Evolutionary conservation across 2,888 invertebrate genomes (phyloP).

Genomic region (Bellardia bayeri): DNA sequence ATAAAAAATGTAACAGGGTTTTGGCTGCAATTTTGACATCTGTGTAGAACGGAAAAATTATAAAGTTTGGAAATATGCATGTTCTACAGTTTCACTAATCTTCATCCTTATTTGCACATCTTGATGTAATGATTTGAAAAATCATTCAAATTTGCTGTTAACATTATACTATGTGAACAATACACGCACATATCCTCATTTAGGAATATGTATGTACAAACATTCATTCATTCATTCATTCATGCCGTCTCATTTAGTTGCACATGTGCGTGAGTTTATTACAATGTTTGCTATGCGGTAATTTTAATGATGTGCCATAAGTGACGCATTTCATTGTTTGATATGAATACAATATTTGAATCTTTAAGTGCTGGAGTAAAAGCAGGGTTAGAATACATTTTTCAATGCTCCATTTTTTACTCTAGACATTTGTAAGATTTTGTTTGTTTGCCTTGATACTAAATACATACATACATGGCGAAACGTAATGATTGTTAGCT

Average conservation of each 20-base stretch:
- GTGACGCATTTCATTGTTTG: conserved; percentile 73
- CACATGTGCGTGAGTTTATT: conserved; percentile 72
- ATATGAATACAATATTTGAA: conserved; percentile 52
- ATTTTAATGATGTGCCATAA: conserved; percentile 76
- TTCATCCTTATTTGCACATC: conserved; percentile 7
- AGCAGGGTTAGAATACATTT: conserved; percentile 18
- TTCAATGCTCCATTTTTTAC: conserved; percentile 40
- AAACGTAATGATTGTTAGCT: conserved; percentile 30
- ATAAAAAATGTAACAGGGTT: too few species aligned
- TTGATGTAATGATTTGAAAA: conserved; percentile 51
- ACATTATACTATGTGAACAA: conserved; percentile 39
- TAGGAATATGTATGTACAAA: not conserved
- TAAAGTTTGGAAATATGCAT: not conserved
- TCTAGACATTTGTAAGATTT: conserved; percentile 4
- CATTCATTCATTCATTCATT: not conserved
- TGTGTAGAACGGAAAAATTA: too few species aligned
- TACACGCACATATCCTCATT: conserved; percentile 15
- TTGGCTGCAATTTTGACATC: too few species aligned
- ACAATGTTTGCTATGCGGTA: conserved; percentile 72
- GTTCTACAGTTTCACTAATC: not conserved
- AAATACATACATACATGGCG: too few species aligned
- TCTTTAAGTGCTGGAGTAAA: conserved; percentile 12
- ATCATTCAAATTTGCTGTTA: conserved; percentile 55
- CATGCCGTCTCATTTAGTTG: conserved; percentile 23
- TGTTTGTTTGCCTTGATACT: not conserved